Conservation (phyloP, 2,888 invertebrate species). For the Hyposoter dolosus region DNA sequence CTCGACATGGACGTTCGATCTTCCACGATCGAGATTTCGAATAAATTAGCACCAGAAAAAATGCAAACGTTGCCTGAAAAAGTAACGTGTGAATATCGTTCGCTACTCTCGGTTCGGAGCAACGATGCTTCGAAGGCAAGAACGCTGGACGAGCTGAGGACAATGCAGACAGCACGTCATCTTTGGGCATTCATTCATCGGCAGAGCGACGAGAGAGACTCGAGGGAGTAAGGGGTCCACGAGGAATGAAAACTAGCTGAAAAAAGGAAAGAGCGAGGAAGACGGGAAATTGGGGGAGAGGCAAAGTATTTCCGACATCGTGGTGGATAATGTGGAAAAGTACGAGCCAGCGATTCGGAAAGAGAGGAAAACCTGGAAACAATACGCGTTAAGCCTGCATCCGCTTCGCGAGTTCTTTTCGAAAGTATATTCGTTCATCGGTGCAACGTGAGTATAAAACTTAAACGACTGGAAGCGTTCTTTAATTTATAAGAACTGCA, state of each 20-base stretch:
- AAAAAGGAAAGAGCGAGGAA: not conserved
- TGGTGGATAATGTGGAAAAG: constrained; percentile 20
- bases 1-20: constrained; percentile 5
- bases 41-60: constrained; percentile 77
- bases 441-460: not conserved
- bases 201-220: constrained; percentile 74
- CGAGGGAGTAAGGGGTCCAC: constrained; percentile 72
- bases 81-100: constrained; percentile 66
- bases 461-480: not conserved
- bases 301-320: constrained; percentile 31
- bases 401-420: constrained; percentile 7
- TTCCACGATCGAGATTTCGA: constrained; percentile 70
- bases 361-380: constrained; percentile 45
- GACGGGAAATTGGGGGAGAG: constrained; percentile 23
- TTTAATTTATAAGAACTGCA: constrained; percentile 26
- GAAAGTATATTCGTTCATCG: not conserved
- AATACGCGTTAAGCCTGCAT: constrained; percentile 40
- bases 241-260: not conserved
- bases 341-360: constrained; percentile 21
- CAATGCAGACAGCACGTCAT: constrained; percentile 80
- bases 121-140: not conserved
- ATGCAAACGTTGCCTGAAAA: constrained; percentile 71
- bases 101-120: not conserved
- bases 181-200: constrained; percentile 81
- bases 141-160: constrained; percentile 73